Conservation (phyloP, 1,140 invertebrate genomes). For the Zophobas atratus region DNA sequence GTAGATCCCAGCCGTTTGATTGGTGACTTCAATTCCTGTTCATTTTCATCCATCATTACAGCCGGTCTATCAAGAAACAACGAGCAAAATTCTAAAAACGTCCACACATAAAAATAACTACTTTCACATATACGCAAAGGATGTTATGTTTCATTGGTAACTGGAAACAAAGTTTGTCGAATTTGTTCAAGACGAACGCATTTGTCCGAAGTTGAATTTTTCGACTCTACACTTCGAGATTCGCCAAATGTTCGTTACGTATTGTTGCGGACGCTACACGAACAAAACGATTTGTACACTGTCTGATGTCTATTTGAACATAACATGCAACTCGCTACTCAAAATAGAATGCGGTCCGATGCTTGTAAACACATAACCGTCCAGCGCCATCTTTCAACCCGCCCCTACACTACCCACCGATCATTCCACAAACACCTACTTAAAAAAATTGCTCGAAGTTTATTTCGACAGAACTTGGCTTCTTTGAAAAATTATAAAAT, state of each 20-base stretch:
- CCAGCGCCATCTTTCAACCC: constrained; percentile 15
- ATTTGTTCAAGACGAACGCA: neutral
- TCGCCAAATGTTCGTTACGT: constrained; percentile 15
- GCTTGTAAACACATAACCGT: constrained; percentile 13
- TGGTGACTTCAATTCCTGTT: constrained; percentile 79
- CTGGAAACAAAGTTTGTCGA: constrained; percentile 7
- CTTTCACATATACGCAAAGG: constrained; percentile 48
- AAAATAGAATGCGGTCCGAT: constrained; percentile 29
- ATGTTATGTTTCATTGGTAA: constrained; percentile 29
- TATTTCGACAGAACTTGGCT: too few species aligned
- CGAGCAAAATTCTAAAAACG: constrained; percentile 49
- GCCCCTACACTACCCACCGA: constrained; percentile 10
- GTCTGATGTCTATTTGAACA: constrained; percentile 31
- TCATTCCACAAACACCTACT: constrained; percentile 14
- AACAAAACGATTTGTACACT: constrained; percentile 41
- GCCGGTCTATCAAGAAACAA: constrained; percentile 42
- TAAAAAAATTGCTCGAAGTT: neutral
- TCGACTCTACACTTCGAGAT: constrained; percentile 11
- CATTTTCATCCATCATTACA: constrained; percentile 77
- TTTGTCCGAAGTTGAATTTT: neutral
- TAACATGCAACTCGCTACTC: constrained; percentile 28
- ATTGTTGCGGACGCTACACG: constrained; percentile 29
- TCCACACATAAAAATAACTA: constrained; percentile 55
- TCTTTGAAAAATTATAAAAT: too few species aligned
- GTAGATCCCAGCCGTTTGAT: constrained; percentile 85